These are phyloP conservation scores for Saccopteryx leptura DNA, from an alignment of 2,113 vertebrate species.

Conservation along the genomic window DNA sequence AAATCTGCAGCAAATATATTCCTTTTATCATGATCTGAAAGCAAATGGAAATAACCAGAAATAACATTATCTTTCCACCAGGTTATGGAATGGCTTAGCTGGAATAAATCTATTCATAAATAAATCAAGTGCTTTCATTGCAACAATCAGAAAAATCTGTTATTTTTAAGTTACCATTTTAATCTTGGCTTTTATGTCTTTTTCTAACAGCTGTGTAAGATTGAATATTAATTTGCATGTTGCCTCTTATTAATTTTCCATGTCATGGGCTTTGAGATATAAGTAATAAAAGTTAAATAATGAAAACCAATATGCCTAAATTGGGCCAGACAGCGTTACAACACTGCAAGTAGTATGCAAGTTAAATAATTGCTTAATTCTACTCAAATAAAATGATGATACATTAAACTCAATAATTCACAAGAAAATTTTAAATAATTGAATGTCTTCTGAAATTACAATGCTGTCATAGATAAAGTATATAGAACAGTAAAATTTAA, in stretches of 20 bases:
- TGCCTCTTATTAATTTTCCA: not conserved
- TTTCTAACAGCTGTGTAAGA: slow-evolving; percentile 13
- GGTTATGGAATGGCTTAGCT: slow-evolving; percentile 34
- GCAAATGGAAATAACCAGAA: slow-evolving; percentile 63
- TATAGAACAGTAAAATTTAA: not conserved
- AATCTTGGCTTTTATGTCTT: not conserved
- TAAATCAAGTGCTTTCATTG: slow-evolving; percentile 53
- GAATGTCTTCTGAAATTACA: not conserved
- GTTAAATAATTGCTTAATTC: not conserved
- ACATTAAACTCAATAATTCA: not conserved
- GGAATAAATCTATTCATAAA: slow-evolving; percentile 54
- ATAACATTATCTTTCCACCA: slow-evolving; percentile 64
- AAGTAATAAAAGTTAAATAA: slow-evolving; percentile 10
- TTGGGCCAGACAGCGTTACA: not conserved
- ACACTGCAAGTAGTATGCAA: not conserved
- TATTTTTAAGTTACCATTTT: slow-evolving; percentile 42
- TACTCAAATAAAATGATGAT: not conserved
- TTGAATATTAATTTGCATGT: slow-evolving; percentile 21
- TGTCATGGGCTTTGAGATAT: slow-evolving; percentile 37
- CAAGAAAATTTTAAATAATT: not conserved
- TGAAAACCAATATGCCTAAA: not conserved
- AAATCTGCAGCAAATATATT: slow-evolving; percentile 65
- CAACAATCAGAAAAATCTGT: not conserved
- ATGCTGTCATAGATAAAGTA: not conserved
- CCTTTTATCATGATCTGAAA: slow-evolving; percentile 70